Evolutionary conservation across 2,888 invertebrate genomes (phyloP), one percentile per base, ranked within the genome.

Genomic region (Catocala fraxini): DNA sequence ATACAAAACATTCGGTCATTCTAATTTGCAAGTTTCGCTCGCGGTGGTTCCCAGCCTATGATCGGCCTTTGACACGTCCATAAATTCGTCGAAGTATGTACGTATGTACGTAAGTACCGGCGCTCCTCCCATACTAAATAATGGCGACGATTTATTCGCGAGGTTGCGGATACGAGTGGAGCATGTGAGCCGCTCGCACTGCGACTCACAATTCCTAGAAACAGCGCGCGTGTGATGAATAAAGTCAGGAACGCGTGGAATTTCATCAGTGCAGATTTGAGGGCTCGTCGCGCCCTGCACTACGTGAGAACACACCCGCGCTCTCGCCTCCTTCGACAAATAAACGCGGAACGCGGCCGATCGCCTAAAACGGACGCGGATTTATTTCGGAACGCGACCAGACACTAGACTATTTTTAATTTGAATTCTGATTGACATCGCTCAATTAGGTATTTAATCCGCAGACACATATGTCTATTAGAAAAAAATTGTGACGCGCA

Each of bases 201-300:
- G 84, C 86, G 83, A 84, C 82, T 85, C 87, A 86, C 82, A 81
- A 82, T 94, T 93, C 93, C 88, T 89, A 93, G 93, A 93, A 94
- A 68, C 78, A 71, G 70, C 72, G 88, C 88, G 91, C 91, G 93
- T 90, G 93, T 92, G 90, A 89, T 91, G 94, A 93, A 94, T 94
- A 93, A 91, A 92, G 83, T 71, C 81, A 71, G 86, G 88, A 90
- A 85, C 85, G 89, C 78, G 67, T 79, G 86, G 92, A 90, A 94
- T 94, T 90, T 86, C 86, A 89, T 89, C 90, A 89, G 82, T 87
- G 90, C 90, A 91, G 92, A 92, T 93, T 91, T 89, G 85, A 92
- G 89, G 88, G 85, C 86, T 85, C 80, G 72, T 82, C 80, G 84
- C 84, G 41, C 85, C 85, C 83, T 71, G 70, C 81, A 65, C 72